These are phyloP conservation scores for Notechis scutatus DNA, from an alignment of 2,113 vertebrate genomes.

Conservation along the genomic window DNA sequence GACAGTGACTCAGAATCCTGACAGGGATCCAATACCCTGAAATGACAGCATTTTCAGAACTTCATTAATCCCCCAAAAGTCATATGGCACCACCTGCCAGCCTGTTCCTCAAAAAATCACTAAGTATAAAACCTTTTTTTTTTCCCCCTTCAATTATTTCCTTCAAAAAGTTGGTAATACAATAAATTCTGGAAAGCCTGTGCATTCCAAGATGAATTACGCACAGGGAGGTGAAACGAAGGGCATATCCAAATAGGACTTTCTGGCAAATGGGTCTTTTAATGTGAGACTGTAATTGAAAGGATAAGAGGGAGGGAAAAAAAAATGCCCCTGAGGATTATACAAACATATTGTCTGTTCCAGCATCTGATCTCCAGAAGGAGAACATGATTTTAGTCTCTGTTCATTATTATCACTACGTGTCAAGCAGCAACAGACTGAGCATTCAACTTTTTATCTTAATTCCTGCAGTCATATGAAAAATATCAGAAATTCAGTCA, in stretches of 20 bases:
- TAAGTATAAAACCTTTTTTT: constrained; percentile 48
- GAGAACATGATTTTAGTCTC: neutral
- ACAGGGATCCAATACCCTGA: constrained; percentile 16
- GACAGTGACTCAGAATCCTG: constrained; percentile 47
- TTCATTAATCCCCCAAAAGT: constrained; percentile 38
- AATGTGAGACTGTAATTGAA: neutral
- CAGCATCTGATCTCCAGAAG: neutral
- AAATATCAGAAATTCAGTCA: neutral
- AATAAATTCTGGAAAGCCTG: constrained; percentile 43
- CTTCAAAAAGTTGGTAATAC: constrained; percentile 51
- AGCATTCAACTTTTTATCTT: neutral
- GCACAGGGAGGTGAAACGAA: constrained; percentile 15
- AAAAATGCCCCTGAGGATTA: neutral
- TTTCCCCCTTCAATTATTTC: constrained; percentile 43
- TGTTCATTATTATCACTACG: neutral
- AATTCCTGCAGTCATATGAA: neutral
- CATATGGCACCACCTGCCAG: constrained; percentile 32
- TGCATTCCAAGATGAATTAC: constrained; percentile 35
- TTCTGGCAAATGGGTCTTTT: neutral
- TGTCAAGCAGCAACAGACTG: neutral
- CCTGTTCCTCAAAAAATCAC: constrained; percentile 40
- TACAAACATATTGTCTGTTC: neutral
- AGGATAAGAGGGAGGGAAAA: neutral
- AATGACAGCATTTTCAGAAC: constrained; percentile 44
- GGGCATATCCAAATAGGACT: neutral